Base-by-base conservation (phyloP, 2,113 vertebrate genomes). In the Beaufortia kweichowensis region DNA sequence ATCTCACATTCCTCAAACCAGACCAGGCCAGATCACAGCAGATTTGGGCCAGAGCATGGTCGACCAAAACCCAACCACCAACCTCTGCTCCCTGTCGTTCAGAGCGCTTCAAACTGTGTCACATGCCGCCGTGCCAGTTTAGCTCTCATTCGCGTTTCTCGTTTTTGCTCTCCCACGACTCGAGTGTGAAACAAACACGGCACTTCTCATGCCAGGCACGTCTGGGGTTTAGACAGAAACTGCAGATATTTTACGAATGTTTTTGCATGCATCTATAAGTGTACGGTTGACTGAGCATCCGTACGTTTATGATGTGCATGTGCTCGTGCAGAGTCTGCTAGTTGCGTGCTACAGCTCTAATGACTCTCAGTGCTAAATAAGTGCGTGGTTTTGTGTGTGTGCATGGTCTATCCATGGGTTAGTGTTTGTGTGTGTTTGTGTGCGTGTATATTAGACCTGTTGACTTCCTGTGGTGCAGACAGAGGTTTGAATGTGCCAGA, bases 41-140 rank as follows among this genome's bases (percentile, higher is more conserved):
- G 82, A 82, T 80, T 88, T 83, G 88, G 86, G 88, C 83, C 82
- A 81, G 81, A 86, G 82, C 81, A 82, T 63, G 74, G 84, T 77
- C 78, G 85, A 86, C 84, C 86, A 87, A 84, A 85, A 89, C 64
- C 60, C 80, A 84, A 87, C 85, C 87, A 90, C 85, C 74, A 83
- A 75, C 77, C 77, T 82, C 74, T 70, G 76, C 26, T 74, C 33
- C 76, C 71, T 84, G 66, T 61, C 68, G 24, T 81, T 77, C 87
- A 82, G 73, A 70, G 72, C 63, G 78, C 80, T 87, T 80, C 70
- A 83, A 79, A 83, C 56, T 62, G 76, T 62, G 41, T 69, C 66
- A 39, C 3, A 24, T 48, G 4, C n/a, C 53, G 15, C 29, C 7
- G 31, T 71, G 19, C 24, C 61, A 56, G 50, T 35, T 14, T 15